Percentiles rank a stretch among this genome's conserved stretches.
These are phyloP conservation scores for Neopipo cinnamomea DNA, from an alignment of 2,113 vertebrate genomes.

Conservation along the genomic window DNA sequence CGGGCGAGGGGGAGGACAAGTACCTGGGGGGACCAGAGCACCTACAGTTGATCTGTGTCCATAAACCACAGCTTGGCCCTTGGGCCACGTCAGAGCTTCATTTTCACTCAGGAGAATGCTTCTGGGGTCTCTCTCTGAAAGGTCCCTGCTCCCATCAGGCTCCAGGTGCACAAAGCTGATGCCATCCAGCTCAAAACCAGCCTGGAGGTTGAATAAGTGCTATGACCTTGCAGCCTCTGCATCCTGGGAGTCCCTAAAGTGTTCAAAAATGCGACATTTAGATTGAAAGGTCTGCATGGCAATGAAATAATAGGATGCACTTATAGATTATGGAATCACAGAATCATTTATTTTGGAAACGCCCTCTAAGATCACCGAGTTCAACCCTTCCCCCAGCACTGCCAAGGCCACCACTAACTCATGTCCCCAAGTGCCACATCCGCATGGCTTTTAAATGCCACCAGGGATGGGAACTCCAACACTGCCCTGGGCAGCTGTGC, in stretches of 20 bases:
- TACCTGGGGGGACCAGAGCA: not conserved
- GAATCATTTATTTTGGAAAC: not conserved
- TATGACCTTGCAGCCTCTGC: not conserved
- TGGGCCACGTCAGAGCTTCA: not conserved
- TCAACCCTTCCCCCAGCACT: not conserved
- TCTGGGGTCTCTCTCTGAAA: not conserved
- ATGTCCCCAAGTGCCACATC: not conserved
- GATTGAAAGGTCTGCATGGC: not conserved
- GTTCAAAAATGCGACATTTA: not conserved
- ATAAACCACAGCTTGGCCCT: not conserved
- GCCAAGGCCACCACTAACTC: not conserved
- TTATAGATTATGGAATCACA: not conserved
- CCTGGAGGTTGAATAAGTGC: not conserved
- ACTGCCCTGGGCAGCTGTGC: not conserved
- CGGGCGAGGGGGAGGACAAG: fast-evolving
- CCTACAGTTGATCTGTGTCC: not conserved
- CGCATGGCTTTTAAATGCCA: not conserved
- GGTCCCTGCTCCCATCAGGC: not conserved
- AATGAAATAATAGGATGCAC: not conserved
- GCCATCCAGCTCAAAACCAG: not conserved
- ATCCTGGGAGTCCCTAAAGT: not conserved
- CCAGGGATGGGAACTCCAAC: not conserved
- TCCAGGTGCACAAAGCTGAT: not conserved
- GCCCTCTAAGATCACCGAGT: fast-evolving
- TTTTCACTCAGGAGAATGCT: fast-evolving